Base-by-base conservation (phyloP, 2,113 vertebrate genomes). In the Limnothrissa miodon region DNA sequence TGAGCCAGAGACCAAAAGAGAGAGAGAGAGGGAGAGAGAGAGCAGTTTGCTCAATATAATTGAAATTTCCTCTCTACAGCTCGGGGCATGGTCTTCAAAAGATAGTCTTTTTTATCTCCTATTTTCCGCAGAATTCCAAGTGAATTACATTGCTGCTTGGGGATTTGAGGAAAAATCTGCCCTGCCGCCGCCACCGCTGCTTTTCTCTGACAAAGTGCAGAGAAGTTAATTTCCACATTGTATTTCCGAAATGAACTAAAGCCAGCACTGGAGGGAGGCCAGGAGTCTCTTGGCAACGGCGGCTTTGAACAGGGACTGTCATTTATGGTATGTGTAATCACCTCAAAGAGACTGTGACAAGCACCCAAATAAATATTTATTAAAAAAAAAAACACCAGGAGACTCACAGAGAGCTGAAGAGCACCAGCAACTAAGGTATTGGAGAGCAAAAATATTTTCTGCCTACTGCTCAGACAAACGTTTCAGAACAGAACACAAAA, bases 71-170 rank as follows among this genome's bases (percentile, higher is more conserved):
- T 74, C 66, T 74, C 66, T 74, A 74, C 66, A 87, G 80, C 86
- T 82, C 15, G 86, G 80, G 83, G 86, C 51, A 39, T 79, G n/a
- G 56, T 84, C 81, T 86, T 86, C 85, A 86, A 86, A 84, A 84
- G 79, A 82, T 44, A 80, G 83, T 80, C 83, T 74, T n/a, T 74
- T 74, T 74, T 74, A 74, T 74, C 66, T 74, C 66, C 13, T 17
- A 74, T 74, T 74, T 74, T 74, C 36, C 51, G 51, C 80, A 51
- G 56, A 81, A 81, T 53, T 59, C 51, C 39, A 39, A 39, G 48
- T 36, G 78, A 46, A 51, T 80, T 45, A 45, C 78, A 53, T 81
- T 11, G 45, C 45, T 23, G 53, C 78, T 80, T 46, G 11, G n/a
- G 59, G 56, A 45, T 39, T 42, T 74, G 66, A 74, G 80, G 45